Evolutionary conservation across 2,888 invertebrate species (phyloP).

Genomic region (Temnothorax unifasciatus): DNA sequence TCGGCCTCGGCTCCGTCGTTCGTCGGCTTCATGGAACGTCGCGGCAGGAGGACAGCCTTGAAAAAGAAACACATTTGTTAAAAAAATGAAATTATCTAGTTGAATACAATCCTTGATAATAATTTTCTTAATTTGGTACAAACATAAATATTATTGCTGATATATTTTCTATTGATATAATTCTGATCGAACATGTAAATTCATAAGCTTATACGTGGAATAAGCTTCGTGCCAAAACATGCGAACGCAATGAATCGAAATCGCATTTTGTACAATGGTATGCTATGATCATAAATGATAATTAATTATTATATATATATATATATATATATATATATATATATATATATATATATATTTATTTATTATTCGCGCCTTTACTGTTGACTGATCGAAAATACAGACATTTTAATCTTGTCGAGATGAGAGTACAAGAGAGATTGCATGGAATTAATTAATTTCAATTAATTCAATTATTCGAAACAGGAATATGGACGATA

Average conservation of each 20-base stretch:
- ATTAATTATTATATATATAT: constrained; percentile 27
- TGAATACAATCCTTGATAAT: background rate
- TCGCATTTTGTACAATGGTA: constrained; percentile 29
- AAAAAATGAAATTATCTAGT: background rate
- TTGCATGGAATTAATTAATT: constrained; percentile 53
- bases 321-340: no score
- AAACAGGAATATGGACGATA: background rate
- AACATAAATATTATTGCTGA: background rate
- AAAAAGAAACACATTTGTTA: background rate
- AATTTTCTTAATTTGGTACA: background rate
- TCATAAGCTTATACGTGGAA: constrained; percentile 13
- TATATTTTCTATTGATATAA: constrained; percentile 21
- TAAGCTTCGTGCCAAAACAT: background rate
- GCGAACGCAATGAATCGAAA: constrained; percentile 26
- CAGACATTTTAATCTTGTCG: constrained; percentile 44
- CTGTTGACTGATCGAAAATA: constrained; percentile 42
- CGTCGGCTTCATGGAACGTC: constrained; percentile 73
- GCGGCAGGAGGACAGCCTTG: constrained; percentile 38
- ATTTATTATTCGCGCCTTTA: constrained; percentile 33
- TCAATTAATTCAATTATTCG: constrained; percentile 37
- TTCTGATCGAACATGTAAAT: constrained; percentile 15
- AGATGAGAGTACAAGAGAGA: constrained; percentile 46
- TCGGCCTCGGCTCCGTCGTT: constrained; percentile 60
- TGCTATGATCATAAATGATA: constrained; percentile 45
- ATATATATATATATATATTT: no score